Evolutionary conservation across 2,888 invertebrate genomes (phyloP).

Genomic region (Capitulum mitella): DNA sequence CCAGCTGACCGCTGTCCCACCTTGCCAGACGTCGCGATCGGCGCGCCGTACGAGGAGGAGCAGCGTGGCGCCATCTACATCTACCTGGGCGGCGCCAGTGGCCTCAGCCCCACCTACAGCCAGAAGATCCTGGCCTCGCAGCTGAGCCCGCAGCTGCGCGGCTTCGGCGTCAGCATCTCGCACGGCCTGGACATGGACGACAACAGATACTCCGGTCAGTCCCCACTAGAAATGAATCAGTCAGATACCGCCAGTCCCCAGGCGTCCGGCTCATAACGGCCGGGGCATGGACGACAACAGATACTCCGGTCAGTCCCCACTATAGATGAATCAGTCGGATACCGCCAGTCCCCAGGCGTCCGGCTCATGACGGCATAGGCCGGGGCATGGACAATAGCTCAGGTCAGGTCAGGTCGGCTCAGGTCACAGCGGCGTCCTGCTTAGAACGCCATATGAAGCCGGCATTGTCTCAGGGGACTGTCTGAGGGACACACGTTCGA

Average conservation of each 20-base stretch:
- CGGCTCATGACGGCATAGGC: too few species aligned
- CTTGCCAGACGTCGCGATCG: constrained; percentile 88
- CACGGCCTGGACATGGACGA: constrained; percentile 88
- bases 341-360: too few species aligned
- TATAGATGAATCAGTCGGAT: too few species aligned
- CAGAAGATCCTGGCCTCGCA: constrained; percentile 23
- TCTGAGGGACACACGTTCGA: too few species aligned
- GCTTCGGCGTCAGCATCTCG: constrained; percentile 84
- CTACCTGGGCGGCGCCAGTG: constrained; percentile 71
- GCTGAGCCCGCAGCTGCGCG: neutral
- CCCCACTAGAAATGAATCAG: too few species aligned
- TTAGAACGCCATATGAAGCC: too few species aligned
- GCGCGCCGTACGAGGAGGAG: constrained; percentile 85
- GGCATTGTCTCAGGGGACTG: too few species aligned
- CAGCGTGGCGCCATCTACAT: constrained; percentile 76
- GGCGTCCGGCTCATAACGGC: too few species aligned
- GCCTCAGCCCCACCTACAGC: constrained; percentile 48
- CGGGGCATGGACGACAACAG: constrained; percentile 88
- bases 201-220: constrained; percentile 84
- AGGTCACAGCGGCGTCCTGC: too few species aligned
- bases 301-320: constrained; percentile 65
- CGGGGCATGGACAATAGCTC: constrained; percentile 90
- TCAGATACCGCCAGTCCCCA: too few species aligned
- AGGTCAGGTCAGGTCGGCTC: too few species aligned
- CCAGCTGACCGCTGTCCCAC: too few species aligned